phyloP scores from a whole-genome alignment of 1,140 invertebrate genomes.

The Achroia grisella region DNA sequence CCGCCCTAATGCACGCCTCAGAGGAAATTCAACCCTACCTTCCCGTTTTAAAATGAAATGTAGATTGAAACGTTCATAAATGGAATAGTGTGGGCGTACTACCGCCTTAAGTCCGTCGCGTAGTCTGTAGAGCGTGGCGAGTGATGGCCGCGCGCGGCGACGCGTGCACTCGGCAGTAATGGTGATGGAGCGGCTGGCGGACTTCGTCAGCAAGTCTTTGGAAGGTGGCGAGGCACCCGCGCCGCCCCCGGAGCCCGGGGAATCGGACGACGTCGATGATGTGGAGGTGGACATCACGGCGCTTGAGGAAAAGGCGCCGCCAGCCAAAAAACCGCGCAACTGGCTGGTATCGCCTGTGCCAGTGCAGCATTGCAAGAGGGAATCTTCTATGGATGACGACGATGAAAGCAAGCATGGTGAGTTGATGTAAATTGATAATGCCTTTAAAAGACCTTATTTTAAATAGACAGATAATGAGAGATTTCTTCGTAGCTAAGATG shows the following conservation, averaged over 20 bases:
- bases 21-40: neutral
- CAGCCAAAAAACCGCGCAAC: slow-evolving; percentile 51
- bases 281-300: slow-evolving; percentile 61
- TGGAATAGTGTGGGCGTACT: slow-evolving; percentile 37
- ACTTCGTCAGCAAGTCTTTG: slow-evolving; percentile 67
- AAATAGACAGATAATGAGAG: no score
- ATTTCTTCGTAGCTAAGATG: no score
- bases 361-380: slow-evolving; percentile 40
- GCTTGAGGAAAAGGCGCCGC: slow-evolving; percentile 49
- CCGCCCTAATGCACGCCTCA: slow-evolving; percentile 21
- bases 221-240: slow-evolving; percentile 61
- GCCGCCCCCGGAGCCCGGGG: slow-evolving; percentile 53
- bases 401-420: slow-evolving; percentile 58
- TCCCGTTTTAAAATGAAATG: no score
- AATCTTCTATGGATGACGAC: slow-evolving; percentile 40
- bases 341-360: slow-evolving; percentile 60
- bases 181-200: slow-evolving; percentile 70
- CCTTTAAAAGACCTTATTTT: no score
- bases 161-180: slow-evolving; percentile 59
- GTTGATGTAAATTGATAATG: slow-evolving; percentile 6
- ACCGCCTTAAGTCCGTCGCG: slow-evolving; percentile 39
- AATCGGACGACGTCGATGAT: slow-evolving; percentile 46
- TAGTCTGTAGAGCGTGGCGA: slow-evolving; percentile 46
- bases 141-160: slow-evolving; percentile 47
- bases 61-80: slow-evolving; percentile 1